Evolutionary conservation across 2,797 vertebrate genomes (phyloP).

Genomic region (Periparus ater): DNA sequence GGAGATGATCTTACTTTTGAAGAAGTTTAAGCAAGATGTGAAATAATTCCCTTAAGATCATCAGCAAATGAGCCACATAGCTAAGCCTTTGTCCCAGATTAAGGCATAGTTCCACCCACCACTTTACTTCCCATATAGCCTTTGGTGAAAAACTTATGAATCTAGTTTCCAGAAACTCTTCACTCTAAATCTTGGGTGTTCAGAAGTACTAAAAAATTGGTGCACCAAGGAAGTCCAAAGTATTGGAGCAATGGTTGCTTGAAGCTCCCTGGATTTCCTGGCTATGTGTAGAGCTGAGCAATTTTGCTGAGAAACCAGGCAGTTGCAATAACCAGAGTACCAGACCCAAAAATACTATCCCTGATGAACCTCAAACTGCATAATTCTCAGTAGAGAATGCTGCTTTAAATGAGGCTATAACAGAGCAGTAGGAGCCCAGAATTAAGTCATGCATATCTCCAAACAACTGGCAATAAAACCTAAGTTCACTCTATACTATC

Average conservation of each 20-base stretch:
- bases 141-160: neutral
- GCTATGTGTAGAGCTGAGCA: neutral
- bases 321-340: neutral
- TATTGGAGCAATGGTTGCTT: neutral
- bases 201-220: neutral
- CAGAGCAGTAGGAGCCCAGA: neutral
- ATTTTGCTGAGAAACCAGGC: neutral
- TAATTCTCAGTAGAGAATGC: neutral
- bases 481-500: neutral
- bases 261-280: neutral
- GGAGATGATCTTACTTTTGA: neutral
- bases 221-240: neutral
- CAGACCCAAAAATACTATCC: neutral
- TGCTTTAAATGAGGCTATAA: neutral
- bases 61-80: neutral
- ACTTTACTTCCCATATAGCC: neutral
- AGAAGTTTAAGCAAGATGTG: neutral
- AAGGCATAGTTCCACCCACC: neutral
- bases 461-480: neutral
- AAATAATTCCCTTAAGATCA: neutral
- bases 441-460: neutral
- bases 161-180: neutral
- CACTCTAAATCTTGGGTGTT: neutral
- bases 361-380: neutral
- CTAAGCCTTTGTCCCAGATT: neutral